Evolutionary conservation across 1,140 invertebrate genomes (phyloP).

Genomic region (Macrocentrus cingulum): DNA sequence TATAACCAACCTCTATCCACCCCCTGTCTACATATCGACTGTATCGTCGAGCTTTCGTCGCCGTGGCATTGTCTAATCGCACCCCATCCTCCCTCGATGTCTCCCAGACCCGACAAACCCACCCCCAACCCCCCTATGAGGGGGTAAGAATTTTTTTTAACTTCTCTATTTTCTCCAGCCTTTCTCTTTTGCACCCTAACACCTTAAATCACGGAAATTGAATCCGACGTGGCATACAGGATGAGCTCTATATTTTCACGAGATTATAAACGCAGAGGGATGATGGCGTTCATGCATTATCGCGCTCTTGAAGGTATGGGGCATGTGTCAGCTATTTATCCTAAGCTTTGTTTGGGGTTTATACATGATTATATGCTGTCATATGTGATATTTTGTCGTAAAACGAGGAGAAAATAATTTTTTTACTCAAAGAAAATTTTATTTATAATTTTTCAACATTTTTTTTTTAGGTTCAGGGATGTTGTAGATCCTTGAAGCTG

Average conservation of each 20-base stretch:
- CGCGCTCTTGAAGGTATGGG: neutral
- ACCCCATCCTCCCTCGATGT: neutral
- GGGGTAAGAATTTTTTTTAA: constrained; percentile 17
- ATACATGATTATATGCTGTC: neutral
- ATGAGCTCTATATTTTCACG: constrained; percentile 25
- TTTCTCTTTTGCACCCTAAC: constrained; percentile 8
- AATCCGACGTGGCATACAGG: constrained; percentile 22
- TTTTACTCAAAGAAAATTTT: too few relatives aligned
- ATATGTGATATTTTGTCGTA: too few relatives aligned
- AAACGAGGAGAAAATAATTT: too few relatives aligned
- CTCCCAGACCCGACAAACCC: constrained; percentile 32
- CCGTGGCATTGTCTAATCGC: constrained; percentile 55
- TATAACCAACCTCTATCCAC: constrained; percentile 35
- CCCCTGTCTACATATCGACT: constrained; percentile 28
- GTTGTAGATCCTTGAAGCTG: too few relatives aligned
- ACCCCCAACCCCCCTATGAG: too few relatives aligned
- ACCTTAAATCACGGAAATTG: constrained; percentile 28
- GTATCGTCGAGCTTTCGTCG: constrained; percentile 21
- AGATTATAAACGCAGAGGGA: constrained; percentile 25
- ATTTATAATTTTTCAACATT: too few relatives aligned
- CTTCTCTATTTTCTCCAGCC: constrained; percentile 7
- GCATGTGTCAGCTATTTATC: constrained; percentile 20
- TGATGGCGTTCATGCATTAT: constrained; percentile 26
- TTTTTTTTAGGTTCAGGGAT: too few relatives aligned
- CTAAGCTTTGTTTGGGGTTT: neutral